Percentiles rank a stretch among this genome's conserved stretches.
These are phyloP conservation scores for Actinemys pallida DNA, from an alignment of 2,113 vertebrate genomes.

Conservation along the genomic window DNA sequence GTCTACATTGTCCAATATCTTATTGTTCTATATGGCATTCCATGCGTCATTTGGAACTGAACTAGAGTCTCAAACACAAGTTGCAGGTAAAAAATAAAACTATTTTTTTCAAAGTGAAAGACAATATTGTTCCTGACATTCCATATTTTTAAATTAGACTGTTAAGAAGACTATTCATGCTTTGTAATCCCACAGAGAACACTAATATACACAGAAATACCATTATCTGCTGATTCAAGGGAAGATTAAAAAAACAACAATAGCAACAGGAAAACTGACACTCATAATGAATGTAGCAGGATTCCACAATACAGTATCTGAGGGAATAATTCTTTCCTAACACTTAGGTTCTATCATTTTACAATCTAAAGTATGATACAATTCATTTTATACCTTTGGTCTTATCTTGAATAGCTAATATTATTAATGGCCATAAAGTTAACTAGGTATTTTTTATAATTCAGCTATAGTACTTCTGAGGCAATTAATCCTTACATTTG, in stretches of 20 bases:
- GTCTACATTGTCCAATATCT: rapidly evolving
- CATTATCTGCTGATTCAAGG: background rate
- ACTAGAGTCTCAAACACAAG: background rate
- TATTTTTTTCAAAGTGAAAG: background rate
- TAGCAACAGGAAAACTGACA: background rate
- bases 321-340: background rate
- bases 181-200: background rate
- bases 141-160: background rate
- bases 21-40: rapidly evolving
- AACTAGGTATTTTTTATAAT: rapidly evolving
- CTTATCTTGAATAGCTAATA: rapidly evolving
- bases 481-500: rapidly evolving
- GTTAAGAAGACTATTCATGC: background rate
- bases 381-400: background rate
- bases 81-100: background rate
- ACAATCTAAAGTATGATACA: background rate
- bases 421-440: rapidly evolving
- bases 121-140: rapidly evolving
- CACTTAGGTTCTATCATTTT: background rate
- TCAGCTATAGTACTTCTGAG: rapidly evolving
- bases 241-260: background rate
- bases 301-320: background rate
- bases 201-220: background rate
- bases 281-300: background rate
- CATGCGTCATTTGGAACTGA: background rate